Evolutionary conservation across 2,888 invertebrate genomes (phyloP), one percentile per base, ranked within the genome.

Genomic region (Drosophila helvetica): DNA sequence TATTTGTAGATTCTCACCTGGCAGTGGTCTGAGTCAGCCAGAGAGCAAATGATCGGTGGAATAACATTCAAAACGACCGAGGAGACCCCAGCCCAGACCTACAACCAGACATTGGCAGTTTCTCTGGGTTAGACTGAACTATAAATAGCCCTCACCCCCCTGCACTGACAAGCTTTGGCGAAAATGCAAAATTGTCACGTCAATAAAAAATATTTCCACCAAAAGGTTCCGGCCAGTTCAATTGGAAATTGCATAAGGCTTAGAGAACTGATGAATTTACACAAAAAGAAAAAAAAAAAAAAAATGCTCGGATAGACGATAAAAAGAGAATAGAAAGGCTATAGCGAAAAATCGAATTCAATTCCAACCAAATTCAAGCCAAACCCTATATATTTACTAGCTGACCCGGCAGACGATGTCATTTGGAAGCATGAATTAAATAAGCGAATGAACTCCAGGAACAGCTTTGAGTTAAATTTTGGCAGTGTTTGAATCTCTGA

Each of bases 111-210:
- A 38, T 7, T 7, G 38, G 15, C 38, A 33, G 30, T 33, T n/a
- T 6, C 30, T 33, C 12, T 33, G 12, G 12, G 12, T 33, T 12
- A 50, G 19, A 19, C 45, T n/a, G 10, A 33, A 27, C 27, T 30
- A 30, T 46, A 46, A n/a, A 45, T 59, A 55, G 18, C 25, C 5
- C 8, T 27, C 27, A 7, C 2, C 27, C 42, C 3, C 17, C 43
- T 30, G 17, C 18, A 30, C 25, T n/a, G 15, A 22, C 64, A 52
- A 62, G 56, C 65, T 27, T 60, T 47, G 52, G 57, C 43, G 45
- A 59, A 74, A 73, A 77, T 79, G 71, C 66, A 27, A 64, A 75
- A 88, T 71, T 64, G 86, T 88, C 88, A 85, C 85, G 88, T 88
- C 68, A 80, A 56, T 68, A 54, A 45, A 60, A 60, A 64, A 33